These are phyloP conservation scores for Isurus oxyrinchus DNA, from an alignment of 2,113 vertebrate species.

Conservation along the genomic window DNA sequence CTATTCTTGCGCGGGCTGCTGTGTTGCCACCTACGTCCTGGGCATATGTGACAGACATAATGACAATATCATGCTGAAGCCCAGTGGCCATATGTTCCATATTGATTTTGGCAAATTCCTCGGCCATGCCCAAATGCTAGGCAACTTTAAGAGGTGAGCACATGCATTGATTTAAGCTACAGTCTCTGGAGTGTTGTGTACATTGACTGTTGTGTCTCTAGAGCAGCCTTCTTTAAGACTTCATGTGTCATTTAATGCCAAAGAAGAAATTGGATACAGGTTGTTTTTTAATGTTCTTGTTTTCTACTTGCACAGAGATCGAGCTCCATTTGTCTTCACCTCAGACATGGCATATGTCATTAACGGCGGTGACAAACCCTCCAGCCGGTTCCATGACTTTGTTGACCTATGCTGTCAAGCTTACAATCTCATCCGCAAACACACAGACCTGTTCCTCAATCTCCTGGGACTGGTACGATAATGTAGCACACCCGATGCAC, in stretches of 20 bases:
- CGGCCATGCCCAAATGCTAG: constrained; percentile 96
- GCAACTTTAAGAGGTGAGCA: constrained; percentile 89
- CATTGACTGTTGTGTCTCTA: neutral
- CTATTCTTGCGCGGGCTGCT: constrained; percentile 93
- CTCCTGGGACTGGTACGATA: constrained; percentile 84
- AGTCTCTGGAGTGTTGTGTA: neutral
- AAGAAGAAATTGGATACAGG: neutral
- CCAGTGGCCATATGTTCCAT: constrained; percentile 97
- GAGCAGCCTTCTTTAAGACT: neutral
- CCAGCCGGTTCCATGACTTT: constrained; percentile 95
- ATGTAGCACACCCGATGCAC: neutral
- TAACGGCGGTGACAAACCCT: constrained; percentile 92
- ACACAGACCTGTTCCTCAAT: constrained; percentile 94
- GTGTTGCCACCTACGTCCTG: constrained; percentile 91
- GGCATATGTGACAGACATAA: constrained; percentile 97
- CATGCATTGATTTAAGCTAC: too few species aligned
- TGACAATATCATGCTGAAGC: constrained; percentile 98
- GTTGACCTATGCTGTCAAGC: constrained; percentile 97
- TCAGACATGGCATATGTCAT: constrained; percentile 98
- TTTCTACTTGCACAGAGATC: constrained; percentile 64
- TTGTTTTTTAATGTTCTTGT: neutral
- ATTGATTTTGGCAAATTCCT: constrained; percentile 96
- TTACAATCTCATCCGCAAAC: constrained; percentile 96
- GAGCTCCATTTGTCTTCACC: constrained; percentile 93
- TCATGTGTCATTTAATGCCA: neutral